These are phyloP conservation scores for Erpornis zantholeuca DNA, from an alignment of 2,113 vertebrate species.

Conservation along the genomic window DNA sequence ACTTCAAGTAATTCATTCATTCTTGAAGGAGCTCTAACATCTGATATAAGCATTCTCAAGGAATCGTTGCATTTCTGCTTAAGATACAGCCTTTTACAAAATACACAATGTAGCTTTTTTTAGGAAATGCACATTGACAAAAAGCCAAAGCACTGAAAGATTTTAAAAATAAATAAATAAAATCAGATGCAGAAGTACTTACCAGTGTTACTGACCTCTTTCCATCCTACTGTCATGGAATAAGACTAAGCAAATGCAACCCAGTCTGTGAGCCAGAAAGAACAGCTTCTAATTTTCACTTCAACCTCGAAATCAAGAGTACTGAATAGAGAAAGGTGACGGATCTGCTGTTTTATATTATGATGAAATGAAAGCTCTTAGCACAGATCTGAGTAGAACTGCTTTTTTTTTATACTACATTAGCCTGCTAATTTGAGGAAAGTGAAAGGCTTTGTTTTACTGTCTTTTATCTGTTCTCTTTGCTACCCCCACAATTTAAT, in stretches of 20 bases:
- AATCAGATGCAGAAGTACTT: slow-evolving; percentile 65
- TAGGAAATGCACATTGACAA: not conserved
- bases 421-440: slow-evolving; percentile 79
- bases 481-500: slow-evolving; percentile 81
- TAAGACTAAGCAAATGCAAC: slow-evolving; percentile 55
- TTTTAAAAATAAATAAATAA: slow-evolving; percentile 21
- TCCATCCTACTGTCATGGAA: slow-evolving; percentile 38
- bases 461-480: slow-evolving; percentile 78
- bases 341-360: slow-evolving; percentile 73
- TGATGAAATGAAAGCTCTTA: slow-evolving; percentile 74
- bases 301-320: slow-evolving; percentile 71
- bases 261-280: slow-evolving; percentile 62
- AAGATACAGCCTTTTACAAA: not conserved
- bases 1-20: slow-evolving; percentile 54
- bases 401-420: slow-evolving; percentile 71
- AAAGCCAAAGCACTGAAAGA: slow-evolving; percentile 23
- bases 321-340: slow-evolving; percentile 68
- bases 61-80: slow-evolving; percentile 38
- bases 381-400: slow-evolving; percentile 65
- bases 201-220: slow-evolving; percentile 73
- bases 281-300: slow-evolving; percentile 77
- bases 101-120: not conserved
- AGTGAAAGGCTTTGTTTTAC: slow-evolving; percentile 79
- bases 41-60: slow-evolving; percentile 35
- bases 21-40: slow-evolving; percentile 45